Evolutionary conservation across 2,888 invertebrate species (phyloP), one percentile per base, ranked within the genome.

Genomic region (Acleris literana): DNA sequence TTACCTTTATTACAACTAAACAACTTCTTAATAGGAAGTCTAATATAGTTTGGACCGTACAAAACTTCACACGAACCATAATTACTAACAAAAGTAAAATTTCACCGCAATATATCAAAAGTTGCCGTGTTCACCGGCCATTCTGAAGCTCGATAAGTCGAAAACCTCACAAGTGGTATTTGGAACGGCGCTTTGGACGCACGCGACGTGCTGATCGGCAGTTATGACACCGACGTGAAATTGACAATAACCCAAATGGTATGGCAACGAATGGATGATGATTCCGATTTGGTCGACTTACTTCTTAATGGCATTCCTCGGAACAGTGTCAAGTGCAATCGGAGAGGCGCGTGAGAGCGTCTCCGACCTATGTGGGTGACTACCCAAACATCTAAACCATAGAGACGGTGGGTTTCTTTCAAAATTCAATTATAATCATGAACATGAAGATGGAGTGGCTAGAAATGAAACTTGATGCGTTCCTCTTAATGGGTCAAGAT

Each of bases 261-360:
- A 64, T 65, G 49, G 60, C 39, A 55, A 60, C 59, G 43, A 13
- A 56, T 55, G 17, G 57, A 48, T 58, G 60, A 43, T 49, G 59
- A 56, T 68, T 56, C 39, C 2, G 46, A 60, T 64, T 64, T 39
- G 62, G 63, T 58, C 60, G 57, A 44, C 48, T 70, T 57, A 55
- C 67, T 64, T 60, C 52, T 59, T 55, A 58, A 75, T 68, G 62
- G 68, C 71, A 70, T 73, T 65, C 68, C 68, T 48, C 61, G 22
- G 68, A 80, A 77, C 72, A 78, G 73, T 79, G 84, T 80, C 80
- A 81, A 83, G 81, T 80, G 73, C 71, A 75, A 65, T 60, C 57
- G 39, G 69, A 61, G 67, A 72, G 67, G 69, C 74, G 73, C 78
- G 77, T 78, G 76, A 77, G 79, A 76, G 71, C 52, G 64, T 70